Conservation (phyloP, 2,888 invertebrate genomes). For the Resseliella maxima region DNA sequence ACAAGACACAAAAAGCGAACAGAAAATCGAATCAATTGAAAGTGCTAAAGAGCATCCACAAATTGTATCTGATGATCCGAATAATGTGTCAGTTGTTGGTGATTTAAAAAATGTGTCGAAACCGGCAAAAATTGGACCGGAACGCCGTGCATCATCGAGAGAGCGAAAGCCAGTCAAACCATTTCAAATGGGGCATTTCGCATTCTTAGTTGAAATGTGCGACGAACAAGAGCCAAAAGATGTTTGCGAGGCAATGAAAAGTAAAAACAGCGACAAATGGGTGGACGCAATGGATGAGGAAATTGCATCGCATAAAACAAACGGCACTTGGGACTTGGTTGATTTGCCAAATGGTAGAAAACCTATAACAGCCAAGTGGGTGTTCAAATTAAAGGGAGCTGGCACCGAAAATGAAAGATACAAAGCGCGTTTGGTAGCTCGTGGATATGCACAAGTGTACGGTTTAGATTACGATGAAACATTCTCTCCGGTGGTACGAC, state of each 20-base stretch:
- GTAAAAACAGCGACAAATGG: neutral
- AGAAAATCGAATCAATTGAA: no score
- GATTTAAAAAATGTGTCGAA: neutral
- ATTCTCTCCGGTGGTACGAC: neutral
- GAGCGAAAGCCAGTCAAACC: neutral
- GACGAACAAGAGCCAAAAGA: neutral
- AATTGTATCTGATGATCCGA: neutral
- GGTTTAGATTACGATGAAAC: constrained; percentile 6
- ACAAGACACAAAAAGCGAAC: neutral
- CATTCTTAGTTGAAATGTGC: neutral
- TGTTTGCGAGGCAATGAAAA: neutral
- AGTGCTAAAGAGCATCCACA: neutral
- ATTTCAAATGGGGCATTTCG: neutral
- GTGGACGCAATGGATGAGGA: neutral
- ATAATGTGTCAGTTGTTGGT: neutral
- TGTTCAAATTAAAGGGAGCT: neutral
- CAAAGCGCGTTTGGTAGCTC: neutral
- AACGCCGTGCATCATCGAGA: neutral
- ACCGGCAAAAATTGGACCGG: neutral
- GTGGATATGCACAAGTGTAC: neutral
- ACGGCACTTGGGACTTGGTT: neutral
- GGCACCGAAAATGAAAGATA: neutral
- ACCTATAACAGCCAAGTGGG: neutral
- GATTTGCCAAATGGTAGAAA: neutral
- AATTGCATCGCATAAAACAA: neutral